Base-by-base conservation (phyloP, 2,113 vertebrate genomes). In the Podarcis cretensis region DNA sequence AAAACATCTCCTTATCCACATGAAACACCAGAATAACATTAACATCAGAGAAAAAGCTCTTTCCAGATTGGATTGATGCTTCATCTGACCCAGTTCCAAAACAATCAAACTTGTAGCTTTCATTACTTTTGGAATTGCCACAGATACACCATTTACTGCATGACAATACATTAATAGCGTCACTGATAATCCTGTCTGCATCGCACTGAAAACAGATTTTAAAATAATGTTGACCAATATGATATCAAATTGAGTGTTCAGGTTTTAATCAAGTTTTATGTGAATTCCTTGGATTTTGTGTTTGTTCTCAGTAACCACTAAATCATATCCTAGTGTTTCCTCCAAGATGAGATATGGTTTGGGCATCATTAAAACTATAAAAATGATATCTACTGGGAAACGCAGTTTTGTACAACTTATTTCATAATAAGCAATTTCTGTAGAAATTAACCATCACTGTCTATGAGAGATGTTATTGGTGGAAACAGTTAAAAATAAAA, bases 281-380 rank as follows among this genome's bases (percentile, higher is more conserved):
- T 30, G 21, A 40, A 40, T 82, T 66, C 59, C 37, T 54, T 83
- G 40, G 5, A 32, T 75, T 86, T 85, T 66, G 89, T 92, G 83
- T 91, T 93, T 93, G 27, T 91, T 81, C 43, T 0, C 14, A 48
- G 81, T 87, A 91, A 35, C 94, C 91, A 80, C 93, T 85, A 90
- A 91, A 92, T 90, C 91, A 92, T 93, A 93, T 90, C 90, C 93
- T 35, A 95, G 89, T 9, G 54, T 90, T 37, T 94, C 57, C 23
- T 84, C 84, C 81, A n/a, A 13, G 3, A 0, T 35, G n/a, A 13
- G 30, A 90, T 37, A 6, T 75, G 40, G 32, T 1, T 57, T 7
- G 27, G 30, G 25, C 7, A 82, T 40, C 9, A 65, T 66, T 68
- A 65, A 12, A 81, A 81, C 18, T 32, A 63, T 65, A 37, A 10